Base-by-base conservation (phyloP, 64 coral and sea anemone genomes). In the Dendronephthya gigantea region DNA sequence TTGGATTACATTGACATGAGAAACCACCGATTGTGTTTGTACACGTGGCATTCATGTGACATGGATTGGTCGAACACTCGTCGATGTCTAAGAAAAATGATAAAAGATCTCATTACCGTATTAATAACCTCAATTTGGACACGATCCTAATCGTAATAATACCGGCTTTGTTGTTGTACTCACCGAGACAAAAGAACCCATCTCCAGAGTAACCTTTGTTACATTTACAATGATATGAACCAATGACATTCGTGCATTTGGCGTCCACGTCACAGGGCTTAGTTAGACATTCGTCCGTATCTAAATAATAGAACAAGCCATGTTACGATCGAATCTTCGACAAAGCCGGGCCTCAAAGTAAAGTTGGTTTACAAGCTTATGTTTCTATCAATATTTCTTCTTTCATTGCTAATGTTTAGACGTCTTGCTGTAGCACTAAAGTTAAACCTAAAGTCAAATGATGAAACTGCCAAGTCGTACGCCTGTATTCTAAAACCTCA, bases 1-100 rank as follows among this genome's bases (percentile, higher is more conserved):
- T 19, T 10, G 30, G 30, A 39, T 79, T 79, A 8, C 72, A 79
- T 79, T 39, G 9, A 79, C 72, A 79, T 12, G 31, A 35, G 36
- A 37, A 79, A 19, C 72, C 72, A 35, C 72, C 72, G 15, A 79
- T 39, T 7, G 31, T 79, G 36, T 79, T 79, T 36, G 31, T 34
- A 33, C 72, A 79, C 72, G 72, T 79, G 72, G 72, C 72, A 29
- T 79, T 79, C 72, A 79, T 33, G 30, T 79, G 72, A 79, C 72
- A 79, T 37, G 72, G 72, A 9, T 79, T 39, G 4, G 72, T 37
- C 15, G 72, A 2, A 17, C 72, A 79, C 17, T 79, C 72, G 17
- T 79, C 72, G 27, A 79, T 8, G 22, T 79, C 72, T 79, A 33
- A 30, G 22, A 15, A 30, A 66, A 66, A 15, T 3, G 7, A 36